Evolutionary conservation across 2,888 invertebrate genomes (phyloP).

Genomic region (Rotaria socialis): DNA sequence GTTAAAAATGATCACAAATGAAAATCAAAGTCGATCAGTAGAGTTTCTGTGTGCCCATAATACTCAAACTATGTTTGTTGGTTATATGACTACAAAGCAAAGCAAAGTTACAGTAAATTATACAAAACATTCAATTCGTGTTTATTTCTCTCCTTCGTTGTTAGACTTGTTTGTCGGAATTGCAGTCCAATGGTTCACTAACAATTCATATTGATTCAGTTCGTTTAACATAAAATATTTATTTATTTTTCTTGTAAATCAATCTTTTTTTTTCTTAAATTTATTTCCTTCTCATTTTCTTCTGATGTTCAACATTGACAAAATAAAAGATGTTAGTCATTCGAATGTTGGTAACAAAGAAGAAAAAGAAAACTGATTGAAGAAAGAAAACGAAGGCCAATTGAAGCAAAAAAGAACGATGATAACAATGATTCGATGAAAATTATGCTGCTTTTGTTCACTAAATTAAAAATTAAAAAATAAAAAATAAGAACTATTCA

Average conservation of each 20-base stretch:
- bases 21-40: not conserved
- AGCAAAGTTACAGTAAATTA: not conserved
- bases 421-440: not conserved
- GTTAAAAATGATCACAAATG: not conserved
- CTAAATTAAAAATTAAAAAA: not conserved
- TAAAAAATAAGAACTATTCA: not conserved
- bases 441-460: not conserved
- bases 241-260: not conserved
- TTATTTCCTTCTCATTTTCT: not conserved
- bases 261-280: not conserved
- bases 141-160: not conserved
- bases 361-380: not conserved
- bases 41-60: conserved; percentile 45
- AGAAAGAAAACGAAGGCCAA: not conserved
- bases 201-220: conserved; percentile 20
- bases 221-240: not conserved
- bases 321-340: not conserved
- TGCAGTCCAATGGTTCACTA: not conserved
- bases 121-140: no score
- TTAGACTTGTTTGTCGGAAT: conserved; percentile 37
- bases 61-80: conserved; percentile 43
- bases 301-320: not conserved
- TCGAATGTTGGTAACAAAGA: not conserved
- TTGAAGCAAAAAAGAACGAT: not conserved
- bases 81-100: conserved; percentile 39